Percentiles rank a stretch among this genome's conserved stretches.
These are phyloP conservation scores for Tichodroma muraria DNA, from an alignment of 2,113 vertebrate genomes.

Conservation along the genomic window DNA sequence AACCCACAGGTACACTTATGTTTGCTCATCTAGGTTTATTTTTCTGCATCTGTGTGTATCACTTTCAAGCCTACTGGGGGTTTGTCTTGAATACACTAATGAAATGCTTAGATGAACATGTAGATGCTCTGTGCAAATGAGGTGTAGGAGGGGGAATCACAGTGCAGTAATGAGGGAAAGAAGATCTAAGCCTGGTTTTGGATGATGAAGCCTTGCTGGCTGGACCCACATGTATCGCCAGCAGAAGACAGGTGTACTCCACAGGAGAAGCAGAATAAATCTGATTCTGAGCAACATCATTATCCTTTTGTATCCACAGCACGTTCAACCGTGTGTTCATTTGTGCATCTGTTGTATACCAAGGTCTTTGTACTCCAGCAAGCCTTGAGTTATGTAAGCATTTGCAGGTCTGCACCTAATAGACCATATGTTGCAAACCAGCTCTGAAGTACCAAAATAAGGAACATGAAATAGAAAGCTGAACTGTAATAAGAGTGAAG, in stretches of 20 bases:
- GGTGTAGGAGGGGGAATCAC: neutral
- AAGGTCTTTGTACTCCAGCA: constrained; percentile 48
- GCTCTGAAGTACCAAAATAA: constrained; percentile 11
- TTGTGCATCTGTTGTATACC: constrained; percentile 50
- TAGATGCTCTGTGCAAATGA: neutral
- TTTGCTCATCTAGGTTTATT: constrained; percentile 29
- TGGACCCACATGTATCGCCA: neutral
- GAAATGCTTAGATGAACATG: neutral
- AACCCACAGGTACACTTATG: neutral
- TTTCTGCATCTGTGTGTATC: neutral
- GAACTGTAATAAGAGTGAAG: neutral
- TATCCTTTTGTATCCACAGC: constrained; percentile 27
- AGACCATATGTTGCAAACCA: constrained; percentile 4
- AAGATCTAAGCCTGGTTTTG: constrained; percentile 33
- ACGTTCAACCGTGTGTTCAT: neutral
- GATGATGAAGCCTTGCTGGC: constrained; percentile 2
- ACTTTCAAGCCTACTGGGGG: neutral
- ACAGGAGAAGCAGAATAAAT: constrained; percentile 56
- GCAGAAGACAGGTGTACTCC: constrained; percentile 52
- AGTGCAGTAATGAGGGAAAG: neutral
- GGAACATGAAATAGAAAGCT: neutral
- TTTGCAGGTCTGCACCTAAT: neutral
- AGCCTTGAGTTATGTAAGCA: constrained; percentile 51
- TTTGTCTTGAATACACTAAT: neutral
- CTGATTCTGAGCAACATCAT: constrained; percentile 8